Evolutionary conservation across 2,888 invertebrate species (phyloP).

Genomic region (Antitype chi): DNA sequence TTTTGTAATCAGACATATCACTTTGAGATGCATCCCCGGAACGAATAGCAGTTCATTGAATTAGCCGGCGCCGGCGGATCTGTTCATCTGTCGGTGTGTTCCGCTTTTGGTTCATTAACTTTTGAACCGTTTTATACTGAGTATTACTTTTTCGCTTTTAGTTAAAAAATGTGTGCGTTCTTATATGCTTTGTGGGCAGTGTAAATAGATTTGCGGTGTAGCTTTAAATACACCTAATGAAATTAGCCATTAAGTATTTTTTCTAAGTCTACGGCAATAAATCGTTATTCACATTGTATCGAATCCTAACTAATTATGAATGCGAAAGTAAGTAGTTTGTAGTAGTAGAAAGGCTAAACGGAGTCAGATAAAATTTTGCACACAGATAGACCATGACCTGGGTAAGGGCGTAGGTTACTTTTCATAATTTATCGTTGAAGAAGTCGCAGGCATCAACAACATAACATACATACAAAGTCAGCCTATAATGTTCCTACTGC

Average conservation of each 20-base stretch:
- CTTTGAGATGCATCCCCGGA: slow-evolving; percentile 64
- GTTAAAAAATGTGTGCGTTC: slow-evolving; percentile 2
- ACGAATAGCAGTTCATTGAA: slow-evolving; percentile 70
- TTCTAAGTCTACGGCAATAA: neutral
- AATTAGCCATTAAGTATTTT: neutral
- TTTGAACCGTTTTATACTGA: slow-evolving; percentile 20
- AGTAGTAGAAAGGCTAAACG: too few species aligned
- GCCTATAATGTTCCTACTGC: too few species aligned
- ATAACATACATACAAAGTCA: too few species aligned
- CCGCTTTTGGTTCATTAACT: slow-evolving; percentile 46
- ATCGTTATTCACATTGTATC: neutral
- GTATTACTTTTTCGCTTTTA: slow-evolving; percentile 22
- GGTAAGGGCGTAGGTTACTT: too few species aligned
- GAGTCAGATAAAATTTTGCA: too few species aligned
- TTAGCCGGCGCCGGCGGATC: slow-evolving; percentile 66
- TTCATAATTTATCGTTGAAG: too few species aligned
- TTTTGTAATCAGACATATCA: slow-evolving; percentile 76
- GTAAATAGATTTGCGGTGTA: neutral
- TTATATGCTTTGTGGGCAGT: slow-evolving; percentile 5
- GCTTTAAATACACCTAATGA: neutral
- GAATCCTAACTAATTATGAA: neutral
- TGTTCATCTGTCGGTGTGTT: slow-evolving; percentile 26
- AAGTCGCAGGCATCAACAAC: too few species aligned
- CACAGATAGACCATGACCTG: too few species aligned
- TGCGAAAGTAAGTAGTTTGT: too few species aligned